Conservation (phyloP, 30 jellyfish, hydroid and myxozoan genomes). For the Hydractinia symbiolongicarpus region DNA sequence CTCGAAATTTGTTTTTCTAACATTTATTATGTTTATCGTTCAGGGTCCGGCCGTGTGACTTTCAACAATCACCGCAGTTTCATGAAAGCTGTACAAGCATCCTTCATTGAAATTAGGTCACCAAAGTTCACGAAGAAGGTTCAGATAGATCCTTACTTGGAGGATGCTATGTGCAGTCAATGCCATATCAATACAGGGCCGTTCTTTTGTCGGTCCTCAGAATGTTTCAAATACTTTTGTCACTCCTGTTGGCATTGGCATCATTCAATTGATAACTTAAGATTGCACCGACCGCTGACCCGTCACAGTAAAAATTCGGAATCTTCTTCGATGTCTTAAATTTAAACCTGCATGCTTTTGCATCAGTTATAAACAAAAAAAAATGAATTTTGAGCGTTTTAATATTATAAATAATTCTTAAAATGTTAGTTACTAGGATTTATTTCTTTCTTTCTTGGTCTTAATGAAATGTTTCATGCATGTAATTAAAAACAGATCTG, state of each 20-base stretch:
- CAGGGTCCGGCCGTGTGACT: constrained; percentile 95
- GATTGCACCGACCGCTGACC: constrained; percentile 79
- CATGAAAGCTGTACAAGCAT: constrained; percentile 92
- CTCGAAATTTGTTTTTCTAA: not conserved
- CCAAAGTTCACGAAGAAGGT: constrained; percentile 92
- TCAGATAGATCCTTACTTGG: constrained; percentile 93
- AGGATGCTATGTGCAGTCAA: constrained; percentile 88
- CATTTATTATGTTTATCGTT: not conserved
- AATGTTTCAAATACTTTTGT: constrained; percentile 86
- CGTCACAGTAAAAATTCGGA: constrained; percentile 70
- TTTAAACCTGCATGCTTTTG: too few relatives aligned
- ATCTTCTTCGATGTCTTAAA: not conserved
- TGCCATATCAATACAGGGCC: constrained; percentile 88
- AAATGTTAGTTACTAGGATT: too few relatives aligned
- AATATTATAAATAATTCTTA: too few relatives aligned
- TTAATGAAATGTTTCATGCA: too few relatives aligned
- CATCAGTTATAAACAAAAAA: too few relatives aligned
- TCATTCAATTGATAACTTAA: constrained; percentile 65
- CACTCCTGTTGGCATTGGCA: constrained; percentile 94
- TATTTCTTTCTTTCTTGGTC: too few relatives aligned
- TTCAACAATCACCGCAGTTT: constrained; percentile 63
- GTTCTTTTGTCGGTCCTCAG: constrained; percentile 89
- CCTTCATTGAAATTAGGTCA: constrained; percentile 78
- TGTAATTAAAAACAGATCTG: too few relatives aligned
- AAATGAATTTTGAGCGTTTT: too few relatives aligned